These are phyloP conservation scores for Momotus momota DNA, from an alignment of 2,797 vertebrate genomes.

Conservation along the genomic window DNA sequence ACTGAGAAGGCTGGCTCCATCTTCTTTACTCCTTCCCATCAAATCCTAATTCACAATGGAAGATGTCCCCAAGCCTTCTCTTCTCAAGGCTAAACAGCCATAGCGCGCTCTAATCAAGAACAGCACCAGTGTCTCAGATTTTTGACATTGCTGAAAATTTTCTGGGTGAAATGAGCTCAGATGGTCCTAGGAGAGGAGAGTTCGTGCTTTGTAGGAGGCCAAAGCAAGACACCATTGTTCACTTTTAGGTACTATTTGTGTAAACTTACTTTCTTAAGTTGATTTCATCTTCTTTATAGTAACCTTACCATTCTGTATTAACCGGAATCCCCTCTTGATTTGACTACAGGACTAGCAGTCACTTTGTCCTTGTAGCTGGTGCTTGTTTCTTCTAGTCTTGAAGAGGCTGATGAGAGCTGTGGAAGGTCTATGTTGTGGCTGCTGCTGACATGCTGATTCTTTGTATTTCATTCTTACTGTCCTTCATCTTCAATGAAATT, in stretches of 20 bases:
- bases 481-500: not conserved
- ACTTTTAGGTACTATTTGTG: not conserved
- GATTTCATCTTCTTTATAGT: not conserved
- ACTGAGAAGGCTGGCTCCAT: not conserved
- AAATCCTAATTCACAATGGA: not conserved
- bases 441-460: not conserved
- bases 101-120: not conserved
- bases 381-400: not conserved
- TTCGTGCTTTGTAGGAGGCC: not conserved
- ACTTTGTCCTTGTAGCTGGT: slow-evolving; percentile 82
- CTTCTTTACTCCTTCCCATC: not conserved
- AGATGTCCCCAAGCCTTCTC: not conserved
- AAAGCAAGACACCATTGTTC: not conserved
- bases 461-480: not conserved
- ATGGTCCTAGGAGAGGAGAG: not conserved
- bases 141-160: not conserved
- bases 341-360: slow-evolving; percentile 77
- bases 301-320: not conserved
- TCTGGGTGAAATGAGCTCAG: not conserved
- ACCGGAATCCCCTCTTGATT: slow-evolving; percentile 69
- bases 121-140: too few relatives aligned
- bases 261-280: not conserved
- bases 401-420: not conserved
- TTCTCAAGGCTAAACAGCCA: not conserved
- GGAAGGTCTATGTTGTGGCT: not conserved